A percentile compares a stretch with the other conserved stretches of the same genome.
Evolutionary conservation across 2,113 vertebrate genomes (phyloP).

Genomic region (Meriones unguiculatus): DNA sequence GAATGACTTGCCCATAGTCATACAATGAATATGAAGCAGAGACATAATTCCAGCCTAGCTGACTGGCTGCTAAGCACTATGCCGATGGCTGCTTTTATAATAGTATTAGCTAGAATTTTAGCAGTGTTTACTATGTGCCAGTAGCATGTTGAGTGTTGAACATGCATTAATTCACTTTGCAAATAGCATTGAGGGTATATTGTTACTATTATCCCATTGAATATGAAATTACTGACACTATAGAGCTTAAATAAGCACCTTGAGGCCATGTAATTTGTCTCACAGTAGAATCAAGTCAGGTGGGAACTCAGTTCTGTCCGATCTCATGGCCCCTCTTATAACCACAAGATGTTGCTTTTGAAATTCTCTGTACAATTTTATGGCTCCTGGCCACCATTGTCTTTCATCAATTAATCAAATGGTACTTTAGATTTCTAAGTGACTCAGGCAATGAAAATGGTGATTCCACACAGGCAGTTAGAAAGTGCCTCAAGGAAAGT

Average conservation of each 20-base stretch:
- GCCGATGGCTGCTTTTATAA: not conserved
- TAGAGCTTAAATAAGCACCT: not conserved
- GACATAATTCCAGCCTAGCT: not conserved
- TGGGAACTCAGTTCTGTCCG: not conserved
- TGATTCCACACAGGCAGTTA: not conserved
- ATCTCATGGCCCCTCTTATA: not conserved
- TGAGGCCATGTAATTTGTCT: not conserved
- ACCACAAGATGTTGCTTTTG: not conserved
- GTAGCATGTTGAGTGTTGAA: not conserved
- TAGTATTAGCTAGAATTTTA: not conserved
- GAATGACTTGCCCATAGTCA: not conserved
- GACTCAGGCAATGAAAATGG: not conserved
- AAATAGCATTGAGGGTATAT: not conserved
- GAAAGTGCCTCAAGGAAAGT: not conserved
- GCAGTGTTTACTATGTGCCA: not conserved
- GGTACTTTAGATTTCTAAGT: not conserved
- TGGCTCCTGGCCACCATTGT: not conserved
- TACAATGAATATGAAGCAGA: not conserved
- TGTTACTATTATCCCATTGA: not conserved
- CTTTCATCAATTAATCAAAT: not conserved
- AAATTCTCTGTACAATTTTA: not conserved
- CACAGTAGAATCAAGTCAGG: not conserved
- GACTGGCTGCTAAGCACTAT: not conserved
- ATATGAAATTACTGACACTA: not conserved
- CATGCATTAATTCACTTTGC: not conserved